Conservation (phyloP, 1,140 invertebrate genomes). For the Pachypsylla venusta region DNA sequence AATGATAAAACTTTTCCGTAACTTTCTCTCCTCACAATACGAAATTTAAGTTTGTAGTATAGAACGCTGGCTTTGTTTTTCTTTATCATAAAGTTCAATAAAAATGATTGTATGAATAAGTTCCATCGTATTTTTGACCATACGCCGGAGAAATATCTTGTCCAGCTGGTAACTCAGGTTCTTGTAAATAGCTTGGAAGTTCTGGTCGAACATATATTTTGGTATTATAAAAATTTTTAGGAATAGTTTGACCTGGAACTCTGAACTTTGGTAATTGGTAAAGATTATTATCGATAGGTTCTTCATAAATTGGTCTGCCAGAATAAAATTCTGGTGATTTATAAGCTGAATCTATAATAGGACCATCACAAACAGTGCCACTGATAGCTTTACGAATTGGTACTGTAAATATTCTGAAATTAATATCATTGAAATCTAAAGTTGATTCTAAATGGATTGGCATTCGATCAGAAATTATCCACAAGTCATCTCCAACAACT, state of each 20-base stretch:
- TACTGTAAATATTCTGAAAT: slow-evolving; percentile 57
- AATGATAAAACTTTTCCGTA: too few species aligned
- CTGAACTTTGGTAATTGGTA: background rate
- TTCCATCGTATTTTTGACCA: too few species aligned
- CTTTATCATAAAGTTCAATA: too few species aligned
- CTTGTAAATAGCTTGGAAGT: background rate
- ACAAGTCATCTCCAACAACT: slow-evolving; percentile 41
- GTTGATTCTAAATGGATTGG: slow-evolving; percentile 52
- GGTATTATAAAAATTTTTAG: background rate
- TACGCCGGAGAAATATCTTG: too few species aligned
- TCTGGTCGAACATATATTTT: background rate
- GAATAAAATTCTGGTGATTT: background rate
- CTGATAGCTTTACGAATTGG: slow-evolving; percentile 44
- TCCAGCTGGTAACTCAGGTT: background rate
- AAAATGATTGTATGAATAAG: too few species aligned
- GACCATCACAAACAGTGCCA: slow-evolving; percentile 51
- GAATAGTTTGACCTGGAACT: background rate
- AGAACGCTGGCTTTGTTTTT: too few species aligned
- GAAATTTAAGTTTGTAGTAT: too few species aligned
- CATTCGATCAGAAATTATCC: slow-evolving; percentile 69
- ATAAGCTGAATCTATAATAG: background rate
- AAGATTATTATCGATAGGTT: background rate
- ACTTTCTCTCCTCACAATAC: too few species aligned
- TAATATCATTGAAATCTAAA: slow-evolving; percentile 56
- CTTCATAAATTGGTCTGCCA: too few species aligned